phyloP scores from a whole-genome alignment of 2,113 vertebrate genomes.

The Anhinga anhinga region DNA sequence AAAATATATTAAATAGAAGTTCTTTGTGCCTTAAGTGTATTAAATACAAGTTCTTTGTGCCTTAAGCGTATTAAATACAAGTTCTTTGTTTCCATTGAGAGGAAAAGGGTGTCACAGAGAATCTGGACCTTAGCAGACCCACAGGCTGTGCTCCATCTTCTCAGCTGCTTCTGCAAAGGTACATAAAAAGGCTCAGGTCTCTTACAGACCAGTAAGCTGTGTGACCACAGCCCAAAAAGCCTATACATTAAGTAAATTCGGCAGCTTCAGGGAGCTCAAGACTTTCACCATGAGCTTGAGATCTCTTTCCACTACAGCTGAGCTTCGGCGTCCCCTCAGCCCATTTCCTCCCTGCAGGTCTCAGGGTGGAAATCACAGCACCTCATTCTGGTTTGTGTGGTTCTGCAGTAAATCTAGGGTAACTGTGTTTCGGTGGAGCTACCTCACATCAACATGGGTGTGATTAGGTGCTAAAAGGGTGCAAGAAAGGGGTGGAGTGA shows the following conservation, averaged over 20 bases:
- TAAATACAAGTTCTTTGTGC: background rate
- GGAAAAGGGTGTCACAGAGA: background rate
- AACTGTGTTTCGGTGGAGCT: background rate
- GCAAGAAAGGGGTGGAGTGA: background rate
- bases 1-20: background rate
- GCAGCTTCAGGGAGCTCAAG: background rate
- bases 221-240: background rate
- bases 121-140: background rate
- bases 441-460: background rate
- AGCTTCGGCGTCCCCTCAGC: background rate
- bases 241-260: background rate
- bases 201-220: background rate
- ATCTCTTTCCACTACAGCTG: background rate
- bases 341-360: background rate
- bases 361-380: background rate
- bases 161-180: background rate
- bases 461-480: background rate
- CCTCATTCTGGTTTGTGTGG: background rate
- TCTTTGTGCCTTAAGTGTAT: background rate
- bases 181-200: background rate
- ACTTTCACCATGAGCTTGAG: background rate
- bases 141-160: background rate
- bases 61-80: background rate
- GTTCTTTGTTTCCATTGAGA: background rate
- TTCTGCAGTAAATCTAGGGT: background rate